phyloP scores from a whole-genome alignment of 1,140 invertebrate species.

The Drosophila mayri region DNA sequence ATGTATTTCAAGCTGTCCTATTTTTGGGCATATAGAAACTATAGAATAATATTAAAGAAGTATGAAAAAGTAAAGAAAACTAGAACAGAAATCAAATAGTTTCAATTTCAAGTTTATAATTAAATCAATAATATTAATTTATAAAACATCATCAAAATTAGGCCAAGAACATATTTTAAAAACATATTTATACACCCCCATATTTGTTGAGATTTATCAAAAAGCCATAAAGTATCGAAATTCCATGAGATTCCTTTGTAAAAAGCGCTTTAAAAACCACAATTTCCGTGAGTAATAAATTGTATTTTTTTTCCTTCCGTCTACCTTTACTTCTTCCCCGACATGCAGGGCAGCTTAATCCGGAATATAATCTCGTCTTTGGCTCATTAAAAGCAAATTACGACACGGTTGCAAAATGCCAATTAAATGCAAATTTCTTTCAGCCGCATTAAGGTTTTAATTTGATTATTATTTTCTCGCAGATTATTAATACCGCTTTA shows the following conservation, averaged over 20 bases:
- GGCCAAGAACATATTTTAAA: not conserved
- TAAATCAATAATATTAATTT: not conserved
- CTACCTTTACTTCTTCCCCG: too few species aligned
- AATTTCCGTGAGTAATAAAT: conserved; percentile 3
- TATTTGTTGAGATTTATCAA: not conserved
- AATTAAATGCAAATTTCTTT: conserved; percentile 21
- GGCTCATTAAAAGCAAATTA: conserved; percentile 23
- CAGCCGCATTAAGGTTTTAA: not conserved
- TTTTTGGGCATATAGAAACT: not conserved
- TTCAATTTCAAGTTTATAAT: not conserved
- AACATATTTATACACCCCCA: not conserved
- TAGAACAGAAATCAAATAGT: not conserved
- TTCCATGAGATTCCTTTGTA: not conserved
- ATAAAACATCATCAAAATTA: not conserved
- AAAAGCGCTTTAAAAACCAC: not conserved
- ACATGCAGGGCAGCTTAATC: not conserved
- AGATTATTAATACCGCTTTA: not conserved
- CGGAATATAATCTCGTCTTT: conserved; percentile 7
- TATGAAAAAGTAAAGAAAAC: too few species aligned
- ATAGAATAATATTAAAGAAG: too few species aligned
- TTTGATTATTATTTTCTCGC: conserved; percentile 9
- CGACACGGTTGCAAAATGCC: conserved; percentile 2
- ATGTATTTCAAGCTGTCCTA: not conserved
- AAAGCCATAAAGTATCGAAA: not conserved
- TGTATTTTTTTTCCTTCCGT: not conserved